Evolutionary conservation across 2,888 invertebrate genomes (phyloP).

Genomic region (Leptopterna dolabrata): DNA sequence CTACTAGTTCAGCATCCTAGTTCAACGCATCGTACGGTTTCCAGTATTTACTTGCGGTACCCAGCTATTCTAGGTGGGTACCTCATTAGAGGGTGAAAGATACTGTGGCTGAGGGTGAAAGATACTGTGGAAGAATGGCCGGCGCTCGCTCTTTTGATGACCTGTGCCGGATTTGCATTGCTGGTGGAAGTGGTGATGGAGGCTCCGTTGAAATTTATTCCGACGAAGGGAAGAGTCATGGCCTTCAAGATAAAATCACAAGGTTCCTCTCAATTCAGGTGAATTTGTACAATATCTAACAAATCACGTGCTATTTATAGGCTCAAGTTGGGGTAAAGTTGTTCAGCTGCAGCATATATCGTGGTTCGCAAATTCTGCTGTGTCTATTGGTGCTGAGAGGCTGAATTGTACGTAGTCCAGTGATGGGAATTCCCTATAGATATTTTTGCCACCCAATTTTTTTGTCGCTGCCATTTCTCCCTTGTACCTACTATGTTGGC

Average conservation of each 20-base stretch:
- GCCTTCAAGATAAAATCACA: slow-evolving; percentile 75
- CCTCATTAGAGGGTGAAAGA: not conserved
- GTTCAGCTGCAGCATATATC: not conserved
- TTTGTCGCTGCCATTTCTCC: no score
- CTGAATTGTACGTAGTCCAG: no score
- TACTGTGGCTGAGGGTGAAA: not conserved
- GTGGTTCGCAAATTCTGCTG: not conserved
- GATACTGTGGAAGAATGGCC: not conserved
- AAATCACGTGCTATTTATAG: no score
- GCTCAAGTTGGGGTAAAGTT: not conserved
- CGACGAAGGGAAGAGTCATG: slow-evolving; percentile 75
- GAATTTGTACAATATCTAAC: slow-evolving; percentile 63
- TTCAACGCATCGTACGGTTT: no score
- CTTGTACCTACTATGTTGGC: no score
- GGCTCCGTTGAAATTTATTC: slow-evolving; percentile 74
- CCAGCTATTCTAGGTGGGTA: no score
- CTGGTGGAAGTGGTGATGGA: slow-evolving; percentile 67
- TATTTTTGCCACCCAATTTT: no score
- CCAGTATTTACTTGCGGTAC: no score
- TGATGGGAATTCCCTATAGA: no score
- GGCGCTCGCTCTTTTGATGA: slow-evolving; percentile 44
- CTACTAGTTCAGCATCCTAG: no score
- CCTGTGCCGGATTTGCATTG: slow-evolving; percentile 75
- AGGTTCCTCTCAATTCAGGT: slow-evolving; percentile 78
- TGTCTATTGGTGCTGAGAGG: no score